Base-by-base conservation (phyloP, 2,888 invertebrate genomes). In the Nineta flava region DNA sequence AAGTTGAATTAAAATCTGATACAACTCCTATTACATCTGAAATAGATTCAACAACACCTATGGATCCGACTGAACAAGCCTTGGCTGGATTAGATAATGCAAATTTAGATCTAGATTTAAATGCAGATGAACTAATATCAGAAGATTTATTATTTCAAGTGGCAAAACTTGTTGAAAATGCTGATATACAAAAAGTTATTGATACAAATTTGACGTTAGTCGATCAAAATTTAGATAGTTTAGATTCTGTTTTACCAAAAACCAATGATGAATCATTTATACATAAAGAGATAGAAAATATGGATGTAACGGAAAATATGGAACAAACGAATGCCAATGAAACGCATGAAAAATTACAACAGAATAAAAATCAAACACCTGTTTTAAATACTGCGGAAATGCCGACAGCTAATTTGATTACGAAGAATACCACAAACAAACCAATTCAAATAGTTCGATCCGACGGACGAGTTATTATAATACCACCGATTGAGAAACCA, bases 401-500 rank as follows among this genome's bases (percentile, higher is more conserved):
- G n/a, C 9, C 41, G 1, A 3, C 21, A 5, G 41, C n/a, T 26
- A 60, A 43, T 69, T 68, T 57, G n/a, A 54, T 64, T 6, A 62
- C 60, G 1, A 69, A 53, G 42, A 77, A 50, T 45, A 52, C 49
- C 9, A 44, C 52, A 12, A 52, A 76, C 57, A 74, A 80, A 56
- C 77, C 79, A 0, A 81, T 83, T 51, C 83, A 86, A 65, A 81
- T 86, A 54, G 73, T 86, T 9, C 70, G 85, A 16, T 74, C 79
- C 16, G 83, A 85, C 61, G 86, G 86, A 1, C 73, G 85, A 32
- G 75, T 87, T 38, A 82, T 87, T 48, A 83, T 82, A 0, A 67
- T 87, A 53, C 87, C 87, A 12, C 87, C 87, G 0, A 85, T 87
- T 49, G 87, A 87, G 65, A 81, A 87, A 17, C 87, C 87, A 9